A percentile compares a stretch with the other conserved stretches of the same genome.
phyloP scores from a whole-genome alignment of 2,888 invertebrate genomes.

The Aphidius colemani region DNA sequence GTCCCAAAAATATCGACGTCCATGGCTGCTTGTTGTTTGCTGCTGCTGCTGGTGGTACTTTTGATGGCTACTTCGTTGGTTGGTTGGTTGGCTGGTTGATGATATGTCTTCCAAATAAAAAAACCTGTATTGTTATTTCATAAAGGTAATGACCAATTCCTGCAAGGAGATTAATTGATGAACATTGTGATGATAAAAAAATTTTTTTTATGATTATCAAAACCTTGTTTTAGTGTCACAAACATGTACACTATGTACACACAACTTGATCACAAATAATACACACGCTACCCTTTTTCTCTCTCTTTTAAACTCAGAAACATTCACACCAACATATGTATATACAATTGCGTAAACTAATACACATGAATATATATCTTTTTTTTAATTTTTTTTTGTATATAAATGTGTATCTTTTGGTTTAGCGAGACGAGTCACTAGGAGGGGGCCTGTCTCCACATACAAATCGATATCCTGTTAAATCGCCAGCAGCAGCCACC shows the following conservation, averaged over 20 bases:
- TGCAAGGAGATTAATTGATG: too few relatives aligned
- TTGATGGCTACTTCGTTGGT: too few relatives aligned
- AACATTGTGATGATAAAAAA: too few relatives aligned
- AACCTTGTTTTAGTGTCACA: too few relatives aligned
- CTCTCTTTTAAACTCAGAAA: slow-evolving; percentile 11
- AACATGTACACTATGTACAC: too few relatives aligned
- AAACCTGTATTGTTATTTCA: too few relatives aligned
- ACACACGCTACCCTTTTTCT: slow-evolving; percentile 20
- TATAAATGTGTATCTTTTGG: slow-evolving; percentile 11
- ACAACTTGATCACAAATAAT: too few relatives aligned
- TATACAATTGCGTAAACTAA: not conserved
- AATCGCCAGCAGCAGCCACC: slow-evolving; percentile 52
- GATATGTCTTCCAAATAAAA: too few relatives aligned
- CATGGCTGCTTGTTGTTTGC: slow-evolving; percentile 47
- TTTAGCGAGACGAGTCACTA: slow-evolving; percentile 36
- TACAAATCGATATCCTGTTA: slow-evolving; percentile 56
- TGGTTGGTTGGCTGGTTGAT: too few relatives aligned
- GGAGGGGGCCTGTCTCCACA: slow-evolving; percentile 23
- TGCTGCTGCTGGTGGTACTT: too few relatives aligned
- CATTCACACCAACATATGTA: not conserved
- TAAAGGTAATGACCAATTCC: too few relatives aligned
- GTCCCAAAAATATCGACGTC: slow-evolving; percentile 59
- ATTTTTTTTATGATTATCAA: too few relatives aligned
- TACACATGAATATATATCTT: not conserved
- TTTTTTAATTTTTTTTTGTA: slow-evolving; percentile 34